Evolutionary conservation across 2,113 vertebrate species (phyloP), one percentile per base, ranked within the genome.

Genomic region (Oenanthe oenanthe): DNA sequence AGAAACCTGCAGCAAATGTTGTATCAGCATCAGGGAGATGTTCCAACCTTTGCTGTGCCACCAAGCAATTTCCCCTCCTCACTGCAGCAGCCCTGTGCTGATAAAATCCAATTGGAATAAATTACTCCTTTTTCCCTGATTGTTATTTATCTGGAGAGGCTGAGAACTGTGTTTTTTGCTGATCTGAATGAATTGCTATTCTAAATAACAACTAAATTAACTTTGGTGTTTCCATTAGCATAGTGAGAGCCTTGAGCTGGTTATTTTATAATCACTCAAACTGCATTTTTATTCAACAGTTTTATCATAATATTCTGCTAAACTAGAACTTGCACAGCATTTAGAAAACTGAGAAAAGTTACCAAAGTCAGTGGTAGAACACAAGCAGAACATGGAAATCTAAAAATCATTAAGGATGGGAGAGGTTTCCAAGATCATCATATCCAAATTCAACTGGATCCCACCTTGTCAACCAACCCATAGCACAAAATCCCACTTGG

Each of bases 201-300:
- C 88, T 83, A 89, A 95, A 91, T 56, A 96, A 93, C 90, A 96
- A 91, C 74, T 68, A 58, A 91, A 95, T 96, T 95, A 89, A 85
- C 86, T 91, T 74, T 50, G 75, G 57, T 86, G 56, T 70, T 95
- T 91, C 2, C 4, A 94, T 93, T 67, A 92, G 73, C 73, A 17
- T 0, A 45, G 62, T 2, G 7, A 91, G 50, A 87, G 74, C 93
- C 80, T 75, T 32, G 66, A 95, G 91, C 88, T 77, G 80, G 83
- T 96, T 89, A 32, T 74, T 96, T 92, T 53, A 47, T 20, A 68
- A 79, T 58, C 36, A 58, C 56, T 72, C 70, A 48, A 85, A 71
- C 8, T 76, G 32, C 4, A 0, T n/a, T 94, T 95, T 89, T 51
- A 38, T 66, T 84, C 85, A 42, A 34, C 48, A 50, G 66, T 81